phyloP scores from a whole-genome alignment of 1,140 invertebrate genomes.

The Megathymus violae region DNA sequence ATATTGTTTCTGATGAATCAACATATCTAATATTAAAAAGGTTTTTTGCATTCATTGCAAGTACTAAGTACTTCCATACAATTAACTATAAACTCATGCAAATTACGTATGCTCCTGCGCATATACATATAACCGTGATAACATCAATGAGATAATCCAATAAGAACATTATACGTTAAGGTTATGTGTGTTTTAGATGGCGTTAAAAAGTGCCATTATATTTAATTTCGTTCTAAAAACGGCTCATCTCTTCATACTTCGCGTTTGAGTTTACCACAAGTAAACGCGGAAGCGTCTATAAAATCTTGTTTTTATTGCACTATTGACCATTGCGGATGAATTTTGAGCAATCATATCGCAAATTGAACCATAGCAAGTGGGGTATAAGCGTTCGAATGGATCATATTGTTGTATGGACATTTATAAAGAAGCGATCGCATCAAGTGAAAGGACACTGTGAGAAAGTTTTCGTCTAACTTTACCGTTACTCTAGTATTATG shows the following conservation, averaged over 20 bases:
- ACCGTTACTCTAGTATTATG: conserved; percentile 22
- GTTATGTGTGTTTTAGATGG: too few species aligned
- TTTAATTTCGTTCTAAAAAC: too few species aligned
- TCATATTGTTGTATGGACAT: conserved; percentile 1
- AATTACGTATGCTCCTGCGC: conserved; percentile 26
- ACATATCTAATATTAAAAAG: too few species aligned
- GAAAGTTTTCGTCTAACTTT: conserved; percentile 16
- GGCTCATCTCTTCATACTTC: too few species aligned
- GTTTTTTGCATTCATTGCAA: too few species aligned
- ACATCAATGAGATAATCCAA: conserved; percentile 30
- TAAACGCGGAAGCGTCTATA: background rate
- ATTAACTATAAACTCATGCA: conserved; percentile 5
- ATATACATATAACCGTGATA: conserved; percentile 30
- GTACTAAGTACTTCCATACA: background rate
- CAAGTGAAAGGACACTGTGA: conserved; percentile 21
- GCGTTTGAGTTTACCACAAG: too few species aligned
- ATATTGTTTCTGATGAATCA: too few species aligned
- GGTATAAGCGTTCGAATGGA: background rate
- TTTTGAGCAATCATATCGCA: background rate
- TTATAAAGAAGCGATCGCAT: conserved; percentile 10
- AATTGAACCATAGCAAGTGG: background rate
- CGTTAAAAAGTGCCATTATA: too few species aligned
- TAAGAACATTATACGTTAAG: background rate
- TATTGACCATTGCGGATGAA: background rate
- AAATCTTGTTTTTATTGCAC: background rate